Percentiles rank a stretch among this genome's conserved stretches.
Evolutionary conservation across 2,888 invertebrate genomes (phyloP).

Genomic region (Minunthozetes semirufus): DNA sequence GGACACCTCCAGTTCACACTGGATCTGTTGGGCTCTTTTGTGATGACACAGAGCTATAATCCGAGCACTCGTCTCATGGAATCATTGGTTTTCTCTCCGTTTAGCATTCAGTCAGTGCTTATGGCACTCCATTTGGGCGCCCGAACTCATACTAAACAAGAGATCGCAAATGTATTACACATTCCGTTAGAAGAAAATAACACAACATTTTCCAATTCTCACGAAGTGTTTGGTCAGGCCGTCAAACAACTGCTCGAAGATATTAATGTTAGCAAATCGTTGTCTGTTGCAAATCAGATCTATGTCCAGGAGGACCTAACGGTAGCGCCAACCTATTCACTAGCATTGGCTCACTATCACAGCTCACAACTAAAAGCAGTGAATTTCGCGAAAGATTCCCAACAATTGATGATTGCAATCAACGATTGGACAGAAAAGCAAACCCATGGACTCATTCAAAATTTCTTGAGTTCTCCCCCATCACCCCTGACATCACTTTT

Average conservation of each 20-base stretch:
- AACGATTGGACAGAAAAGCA: conserved; percentile 73
- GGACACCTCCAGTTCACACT: conserved; percentile 39
- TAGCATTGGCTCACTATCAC: conserved; percentile 56
- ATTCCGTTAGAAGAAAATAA: conserved; percentile 36
- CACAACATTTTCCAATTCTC: conserved; percentile 37
- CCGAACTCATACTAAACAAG: conserved; percentile 46
- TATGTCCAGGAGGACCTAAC: conserved; percentile 55
- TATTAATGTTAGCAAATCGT: conserved; percentile 35
- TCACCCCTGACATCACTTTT: conserved; percentile 40
- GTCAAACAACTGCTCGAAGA: conserved; percentile 40
- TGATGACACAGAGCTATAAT: conserved; percentile 35
- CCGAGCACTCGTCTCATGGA: conserved; percentile 31
- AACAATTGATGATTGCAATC: conserved; percentile 52
- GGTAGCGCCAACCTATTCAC: conserved; percentile 38
- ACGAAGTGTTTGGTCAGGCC: conserved; percentile 41
- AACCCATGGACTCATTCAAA: conserved; percentile 72
- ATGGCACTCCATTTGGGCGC: conserved; percentile 50
- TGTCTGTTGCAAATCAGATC: conserved; percentile 62
- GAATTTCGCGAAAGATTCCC: conserved; percentile 53
- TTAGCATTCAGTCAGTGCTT: conserved; percentile 49
- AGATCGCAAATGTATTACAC: conserved; percentile 41
- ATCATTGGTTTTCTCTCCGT: conserved; percentile 48
- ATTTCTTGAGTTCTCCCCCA: conserved; percentile 56
- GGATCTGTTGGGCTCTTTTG: conserved; percentile 35
- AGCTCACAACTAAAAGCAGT: conserved; percentile 58